A percentile compares a stretch with the other conserved stretches of the same genome.
Conservation (phyloP, 2,113 vertebrate genomes). For the Ploceus nigricollis region DNA sequence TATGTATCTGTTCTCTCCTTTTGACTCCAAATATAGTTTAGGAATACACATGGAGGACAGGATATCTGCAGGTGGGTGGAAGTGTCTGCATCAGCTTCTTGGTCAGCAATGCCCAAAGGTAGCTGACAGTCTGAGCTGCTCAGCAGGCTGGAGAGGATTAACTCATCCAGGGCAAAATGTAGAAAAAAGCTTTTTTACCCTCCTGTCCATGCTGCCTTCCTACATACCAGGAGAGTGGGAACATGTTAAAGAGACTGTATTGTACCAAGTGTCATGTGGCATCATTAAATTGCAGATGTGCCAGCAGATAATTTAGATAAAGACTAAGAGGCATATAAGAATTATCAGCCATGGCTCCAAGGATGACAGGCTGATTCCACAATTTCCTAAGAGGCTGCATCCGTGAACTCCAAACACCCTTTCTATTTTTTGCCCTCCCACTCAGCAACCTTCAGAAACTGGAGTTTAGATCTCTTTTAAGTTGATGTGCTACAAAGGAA, state of each 20-base stretch:
- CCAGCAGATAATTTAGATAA: slow-evolving; percentile 6
- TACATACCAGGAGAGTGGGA: background rate
- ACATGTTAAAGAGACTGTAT: accelerated
- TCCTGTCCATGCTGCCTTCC: background rate
- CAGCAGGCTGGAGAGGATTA: background rate
- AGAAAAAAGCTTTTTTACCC: background rate
- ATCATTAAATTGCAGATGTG: background rate
- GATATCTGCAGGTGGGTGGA: background rate
- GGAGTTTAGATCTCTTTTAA: slow-evolving; percentile 15
- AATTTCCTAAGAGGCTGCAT: background rate
- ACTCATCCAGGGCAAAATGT: background rate
- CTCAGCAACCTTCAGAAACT: background rate
- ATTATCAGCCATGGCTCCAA: background rate
- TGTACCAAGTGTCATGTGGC: background rate
- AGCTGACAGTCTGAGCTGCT: background rate
- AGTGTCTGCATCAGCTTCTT: background rate
- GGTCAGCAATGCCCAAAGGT: background rate
- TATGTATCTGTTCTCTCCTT: background rate
- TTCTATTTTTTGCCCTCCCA: background rate
- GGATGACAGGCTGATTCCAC: slow-evolving; percentile 3
- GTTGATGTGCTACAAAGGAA: slow-evolving; percentile 30
- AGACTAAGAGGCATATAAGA: background rate
- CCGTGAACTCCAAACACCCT: background rate
- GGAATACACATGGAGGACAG: background rate
- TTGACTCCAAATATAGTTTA: background rate